Percentiles rank a stretch among this genome's conserved stretches.
phyloP scores from a whole-genome alignment of 2,113 vertebrate genomes.

The Egretta garzetta region DNA sequence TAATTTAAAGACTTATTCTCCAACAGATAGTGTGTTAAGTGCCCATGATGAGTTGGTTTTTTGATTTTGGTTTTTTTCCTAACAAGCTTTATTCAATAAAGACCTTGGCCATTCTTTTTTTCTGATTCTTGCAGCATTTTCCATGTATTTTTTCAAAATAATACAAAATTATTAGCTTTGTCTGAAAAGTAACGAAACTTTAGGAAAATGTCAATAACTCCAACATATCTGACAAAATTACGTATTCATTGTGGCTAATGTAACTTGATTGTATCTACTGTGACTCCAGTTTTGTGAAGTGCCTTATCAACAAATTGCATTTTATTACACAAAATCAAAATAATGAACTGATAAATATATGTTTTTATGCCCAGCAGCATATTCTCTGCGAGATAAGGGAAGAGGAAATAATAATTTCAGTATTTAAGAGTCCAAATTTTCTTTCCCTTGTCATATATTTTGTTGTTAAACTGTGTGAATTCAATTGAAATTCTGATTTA shows the following conservation, averaged over 20 bases:
- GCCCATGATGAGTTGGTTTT: neutral
- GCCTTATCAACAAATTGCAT: neutral
- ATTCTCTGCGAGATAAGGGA: neutral
- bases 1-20: neutral
- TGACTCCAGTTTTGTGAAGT: neutral
- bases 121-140: neutral
- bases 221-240: neutral
- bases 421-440: neutral
- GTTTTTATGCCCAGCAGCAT: neutral
- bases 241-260: neutral
- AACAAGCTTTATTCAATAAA: neutral
- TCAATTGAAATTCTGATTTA: neutral
- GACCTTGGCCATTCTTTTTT: neutral
- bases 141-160: neutral
- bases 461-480: neutral
- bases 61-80: neutral
- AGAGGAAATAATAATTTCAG: neutral
- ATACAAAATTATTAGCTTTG: neutral
- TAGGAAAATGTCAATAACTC: neutral
- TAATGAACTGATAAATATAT: neutral
- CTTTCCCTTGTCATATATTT: conserved; percentile 32
- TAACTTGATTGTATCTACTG: neutral
- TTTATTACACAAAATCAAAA: conserved; percentile 20
- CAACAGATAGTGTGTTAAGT: neutral
- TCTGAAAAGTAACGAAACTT: neutral